These are phyloP conservation scores for Cebuella pygmaea DNA, from an alignment of 2,797 vertebrate species.

Conservation along the genomic window DNA sequence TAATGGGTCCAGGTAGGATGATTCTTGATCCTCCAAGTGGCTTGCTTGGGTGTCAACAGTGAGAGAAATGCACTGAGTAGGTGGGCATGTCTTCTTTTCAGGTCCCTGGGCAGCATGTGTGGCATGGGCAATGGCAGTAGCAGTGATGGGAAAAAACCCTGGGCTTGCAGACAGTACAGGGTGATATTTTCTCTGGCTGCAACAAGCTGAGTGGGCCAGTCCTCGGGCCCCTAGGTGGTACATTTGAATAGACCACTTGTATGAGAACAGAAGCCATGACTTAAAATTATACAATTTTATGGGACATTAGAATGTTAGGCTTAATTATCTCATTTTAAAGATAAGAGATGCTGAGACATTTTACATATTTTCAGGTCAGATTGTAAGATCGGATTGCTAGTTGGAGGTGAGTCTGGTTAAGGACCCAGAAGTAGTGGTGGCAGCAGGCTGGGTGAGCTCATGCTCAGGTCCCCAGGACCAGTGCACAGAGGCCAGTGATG, in stretches of 20 bases:
- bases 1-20: neutral
- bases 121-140: neutral
- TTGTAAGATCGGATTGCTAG: neutral
- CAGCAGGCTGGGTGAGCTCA: neutral
- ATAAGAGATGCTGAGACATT: neutral
- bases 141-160: neutral
- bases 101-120: neutral
- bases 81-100: neutral
- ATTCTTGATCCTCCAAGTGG: neutral
- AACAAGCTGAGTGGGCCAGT: neutral
- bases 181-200: neutral
- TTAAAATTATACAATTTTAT: neutral
- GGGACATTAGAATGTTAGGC: neutral
- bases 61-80: neutral
- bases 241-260: neutral
- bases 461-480: neutral
- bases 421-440: neutral
- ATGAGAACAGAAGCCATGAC: neutral
- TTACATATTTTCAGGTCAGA: neutral
- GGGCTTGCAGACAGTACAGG: neutral
- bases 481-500: neutral
- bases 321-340: neutral
- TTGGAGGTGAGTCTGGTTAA: neutral
- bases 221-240: neutral
- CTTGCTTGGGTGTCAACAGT: neutral